Conservation (phyloP, 2,797 vertebrate species). For the Furcifer pardalis region DNA sequence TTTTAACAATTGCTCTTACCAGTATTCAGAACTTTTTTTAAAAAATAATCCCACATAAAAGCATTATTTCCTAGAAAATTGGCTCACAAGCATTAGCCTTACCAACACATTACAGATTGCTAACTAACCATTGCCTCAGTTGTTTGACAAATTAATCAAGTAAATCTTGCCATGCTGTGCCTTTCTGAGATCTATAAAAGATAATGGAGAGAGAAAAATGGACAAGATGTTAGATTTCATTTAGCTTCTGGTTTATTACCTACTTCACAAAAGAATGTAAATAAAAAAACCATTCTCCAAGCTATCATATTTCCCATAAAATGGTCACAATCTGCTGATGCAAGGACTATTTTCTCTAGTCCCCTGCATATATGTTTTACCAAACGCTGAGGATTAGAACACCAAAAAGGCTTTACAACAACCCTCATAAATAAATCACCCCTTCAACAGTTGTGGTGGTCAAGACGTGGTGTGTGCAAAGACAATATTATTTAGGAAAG, state of each 20-base stretch:
- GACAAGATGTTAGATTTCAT: constrained; percentile 53
- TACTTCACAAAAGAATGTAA: constrained; percentile 47
- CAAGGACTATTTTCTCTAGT: background rate
- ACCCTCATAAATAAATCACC: constrained; percentile 4
- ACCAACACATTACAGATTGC: constrained; percentile 33
- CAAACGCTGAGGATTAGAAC: background rate
- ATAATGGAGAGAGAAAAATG: constrained; percentile 51
- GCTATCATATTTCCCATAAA: constrained; percentile 48
- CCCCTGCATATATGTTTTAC: constrained; percentile 30
- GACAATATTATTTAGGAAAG: background rate
- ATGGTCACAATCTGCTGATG: constrained; percentile 22
- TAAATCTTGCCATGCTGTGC: constrained; percentile 41
- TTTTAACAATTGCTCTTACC: constrained; percentile 50
- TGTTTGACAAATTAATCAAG: constrained; percentile 56
- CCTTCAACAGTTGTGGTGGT: constrained; percentile 9
- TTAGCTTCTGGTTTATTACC: constrained; percentile 53
- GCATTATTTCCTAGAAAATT: constrained; percentile 42
- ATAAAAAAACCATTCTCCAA: constrained; percentile 37
- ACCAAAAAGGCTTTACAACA: constrained; percentile 27
- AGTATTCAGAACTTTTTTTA: constrained; percentile 42
- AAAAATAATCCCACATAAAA: background rate
- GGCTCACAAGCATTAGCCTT: constrained; percentile 43
- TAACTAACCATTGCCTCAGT: constrained; percentile 51
- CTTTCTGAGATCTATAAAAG: constrained; percentile 51
- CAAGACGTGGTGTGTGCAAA: constrained; percentile 19